Conservation (phyloP, 23 tunicate genomes). For the Ciona savignyi region DNA sequence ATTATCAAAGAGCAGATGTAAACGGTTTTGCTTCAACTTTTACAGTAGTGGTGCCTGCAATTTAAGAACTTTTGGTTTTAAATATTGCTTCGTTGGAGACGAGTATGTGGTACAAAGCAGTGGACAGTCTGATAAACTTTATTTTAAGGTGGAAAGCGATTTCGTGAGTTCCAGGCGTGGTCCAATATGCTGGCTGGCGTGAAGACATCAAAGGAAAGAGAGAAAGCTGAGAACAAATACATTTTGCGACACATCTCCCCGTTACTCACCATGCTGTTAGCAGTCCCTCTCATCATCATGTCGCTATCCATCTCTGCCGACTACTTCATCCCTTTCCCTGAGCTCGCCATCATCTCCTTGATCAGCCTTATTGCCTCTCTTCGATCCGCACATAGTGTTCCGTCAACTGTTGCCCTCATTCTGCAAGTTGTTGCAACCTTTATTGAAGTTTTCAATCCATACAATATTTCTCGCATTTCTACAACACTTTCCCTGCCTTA, state of each 20-base stretch:
- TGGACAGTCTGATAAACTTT: no score
- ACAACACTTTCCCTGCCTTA: neutral
- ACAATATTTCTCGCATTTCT: neutral
- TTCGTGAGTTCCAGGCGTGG: conserved; percentile 74
- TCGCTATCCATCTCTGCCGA: conserved; percentile 11
- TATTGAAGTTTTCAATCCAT: conserved; percentile 11
- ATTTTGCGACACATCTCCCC: conserved; percentile 56
- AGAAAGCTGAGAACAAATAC: conserved; percentile 54
- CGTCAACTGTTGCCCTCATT: neutral
- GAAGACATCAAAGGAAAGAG: conserved; percentile 22
- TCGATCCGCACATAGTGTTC: neutral
- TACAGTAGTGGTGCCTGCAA: no score
- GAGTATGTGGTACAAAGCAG: no score
- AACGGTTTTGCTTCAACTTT: no score
- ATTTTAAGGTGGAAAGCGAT: conserved; percentile 53
- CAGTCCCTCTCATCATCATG: conserved; percentile 36
- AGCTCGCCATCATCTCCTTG: conserved; percentile 33
- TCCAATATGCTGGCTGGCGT: conserved; percentile 38
- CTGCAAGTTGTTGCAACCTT: conserved; percentile 25
- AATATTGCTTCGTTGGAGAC: no score
- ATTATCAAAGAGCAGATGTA: no score
- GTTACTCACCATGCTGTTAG: conserved; percentile 20
- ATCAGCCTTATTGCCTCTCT: conserved; percentile 15
- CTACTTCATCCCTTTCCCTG: conserved; percentile 18
- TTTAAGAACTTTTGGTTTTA: no score